Evolutionary conservation across 2,888 invertebrate genomes (phyloP).

Genomic region (Heliconius aoede): DNA sequence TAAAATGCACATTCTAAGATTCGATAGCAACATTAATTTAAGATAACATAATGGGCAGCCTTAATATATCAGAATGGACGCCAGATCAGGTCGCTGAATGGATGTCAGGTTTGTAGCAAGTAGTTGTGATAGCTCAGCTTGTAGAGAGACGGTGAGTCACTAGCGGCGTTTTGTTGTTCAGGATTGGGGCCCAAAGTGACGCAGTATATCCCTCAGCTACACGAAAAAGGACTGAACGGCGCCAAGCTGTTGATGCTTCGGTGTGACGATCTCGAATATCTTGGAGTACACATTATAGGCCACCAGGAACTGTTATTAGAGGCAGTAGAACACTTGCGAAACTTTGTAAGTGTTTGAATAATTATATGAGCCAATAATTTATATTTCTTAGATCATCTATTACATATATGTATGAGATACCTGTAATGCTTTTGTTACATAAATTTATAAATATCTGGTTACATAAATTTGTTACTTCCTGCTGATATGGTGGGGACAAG

Average conservation of each 20-base stretch:
- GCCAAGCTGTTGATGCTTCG: conserved; percentile 92
- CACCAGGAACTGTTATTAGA: conserved; percentile 97
- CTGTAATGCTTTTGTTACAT: conserved; percentile 20
- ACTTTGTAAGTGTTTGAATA: conserved; percentile 87
- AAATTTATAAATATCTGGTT: conserved; percentile 22
- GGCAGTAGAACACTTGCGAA: conserved; percentile 94
- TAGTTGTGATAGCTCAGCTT: conserved; percentile 47
- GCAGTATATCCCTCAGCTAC: conserved; percentile 91
- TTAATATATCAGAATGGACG: conserved; percentile 92
- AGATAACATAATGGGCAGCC: conserved; percentile 63
- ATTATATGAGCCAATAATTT: conserved; percentile 10
- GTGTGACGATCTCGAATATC: conserved; percentile 93
- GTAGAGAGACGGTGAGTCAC: conserved; percentile 52
- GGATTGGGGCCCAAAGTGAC: conserved; percentile 91
- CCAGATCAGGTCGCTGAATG: conserved; percentile 95
- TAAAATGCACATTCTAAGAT: conserved; percentile 42
- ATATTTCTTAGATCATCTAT: background rate
- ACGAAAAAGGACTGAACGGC: conserved; percentile 92
- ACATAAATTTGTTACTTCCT: conserved; percentile 28
- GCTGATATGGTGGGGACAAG: conserved; percentile 15
- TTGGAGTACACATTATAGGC: conserved; percentile 93
- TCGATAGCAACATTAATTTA: conserved; percentile 26
- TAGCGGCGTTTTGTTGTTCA: conserved; percentile 60
- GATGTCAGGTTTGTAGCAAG: conserved; percentile 88
- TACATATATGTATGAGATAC: background rate